phyloP scores from a whole-genome alignment of 2,113 vertebrate species.

The Syrmaticus mikado region DNA sequence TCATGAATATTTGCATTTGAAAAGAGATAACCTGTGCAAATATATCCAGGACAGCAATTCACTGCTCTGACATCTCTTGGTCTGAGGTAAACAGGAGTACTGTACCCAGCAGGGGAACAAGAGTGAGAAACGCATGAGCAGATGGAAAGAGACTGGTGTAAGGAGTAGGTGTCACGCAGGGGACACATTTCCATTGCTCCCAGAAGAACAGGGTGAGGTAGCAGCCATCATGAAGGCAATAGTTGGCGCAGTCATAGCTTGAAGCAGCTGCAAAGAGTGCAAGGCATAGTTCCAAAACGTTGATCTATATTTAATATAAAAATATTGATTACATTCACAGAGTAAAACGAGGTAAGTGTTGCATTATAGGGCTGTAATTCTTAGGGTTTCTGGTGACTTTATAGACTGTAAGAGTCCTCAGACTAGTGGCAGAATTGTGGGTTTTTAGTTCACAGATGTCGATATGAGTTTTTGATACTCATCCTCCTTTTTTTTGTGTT shows the following conservation, averaged over 20 bases:
- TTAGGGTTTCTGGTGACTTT: not conserved
- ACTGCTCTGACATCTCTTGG: not conserved
- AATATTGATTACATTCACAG: not conserved
- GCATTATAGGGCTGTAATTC: not conserved
- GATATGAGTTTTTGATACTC: fast-evolving
- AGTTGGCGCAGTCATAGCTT: not conserved
- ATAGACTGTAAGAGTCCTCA: not conserved
- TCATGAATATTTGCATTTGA: constrained; percentile 43
- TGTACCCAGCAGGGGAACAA: not conserved
- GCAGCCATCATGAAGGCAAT: not conserved
- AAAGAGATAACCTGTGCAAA: constrained; percentile 32
- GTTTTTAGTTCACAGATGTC: not conserved
- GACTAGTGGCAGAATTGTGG: not conserved
- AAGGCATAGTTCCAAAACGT: not conserved
- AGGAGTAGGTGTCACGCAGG: not conserved
- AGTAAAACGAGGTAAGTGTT: not conserved
- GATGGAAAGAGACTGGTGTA: not conserved
- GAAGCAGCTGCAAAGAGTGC: not conserved
- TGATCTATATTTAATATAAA: not conserved
- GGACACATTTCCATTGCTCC: not conserved
- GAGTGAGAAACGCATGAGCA: not conserved
- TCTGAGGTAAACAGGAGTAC: constrained; percentile 11
- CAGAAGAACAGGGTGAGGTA: not conserved
- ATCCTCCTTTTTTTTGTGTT: not conserved
- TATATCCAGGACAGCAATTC: constrained; percentile 1